Evolutionary conservation across 64 coral and sea anemone genomes (phyloP).

Genomic region (Dendrophyllia cribrosa): DNA sequence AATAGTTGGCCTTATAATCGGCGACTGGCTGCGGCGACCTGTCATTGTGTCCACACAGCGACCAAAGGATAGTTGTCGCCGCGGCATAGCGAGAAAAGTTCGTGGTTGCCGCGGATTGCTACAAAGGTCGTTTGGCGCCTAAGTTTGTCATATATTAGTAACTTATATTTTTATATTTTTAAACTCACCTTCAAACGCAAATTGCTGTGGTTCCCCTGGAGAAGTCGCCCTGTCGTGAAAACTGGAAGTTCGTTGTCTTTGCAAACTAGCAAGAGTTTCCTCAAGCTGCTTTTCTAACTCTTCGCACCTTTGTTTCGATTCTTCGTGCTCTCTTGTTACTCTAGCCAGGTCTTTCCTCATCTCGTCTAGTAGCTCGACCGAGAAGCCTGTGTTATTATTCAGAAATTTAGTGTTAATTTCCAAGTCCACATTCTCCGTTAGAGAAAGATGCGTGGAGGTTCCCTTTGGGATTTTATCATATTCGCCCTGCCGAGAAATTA

Average conservation of each 20-base stretch:
- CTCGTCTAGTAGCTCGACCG: background rate
- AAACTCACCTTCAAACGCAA: background rate
- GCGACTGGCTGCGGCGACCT: too few species aligned
- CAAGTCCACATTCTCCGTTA: background rate
- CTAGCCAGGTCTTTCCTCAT: conserved; percentile 21
- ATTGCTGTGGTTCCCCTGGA: background rate
- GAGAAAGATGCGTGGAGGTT: background rate
- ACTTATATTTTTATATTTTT: too few species aligned
- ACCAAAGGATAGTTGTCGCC: too few species aligned
- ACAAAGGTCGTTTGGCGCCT: too few species aligned
- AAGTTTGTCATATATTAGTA: too few species aligned
- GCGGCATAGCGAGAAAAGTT: too few species aligned
- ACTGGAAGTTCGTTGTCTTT: conserved; percentile 18
- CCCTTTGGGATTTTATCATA: background rate
- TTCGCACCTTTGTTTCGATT: background rate
- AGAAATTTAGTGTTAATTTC: background rate
- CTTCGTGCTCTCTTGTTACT: background rate
- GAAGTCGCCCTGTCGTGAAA: conserved; percentile 53
- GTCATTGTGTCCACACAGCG: too few species aligned
- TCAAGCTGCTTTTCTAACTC: background rate
- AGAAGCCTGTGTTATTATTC: background rate
- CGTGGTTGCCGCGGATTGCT: too few species aligned
- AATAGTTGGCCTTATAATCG: too few species aligned
- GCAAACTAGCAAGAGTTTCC: background rate
- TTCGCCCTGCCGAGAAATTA: background rate